Percentiles rank a stretch among this genome's conserved stretches.
These are phyloP conservation scores for Drosophila bocqueti DNA, from an alignment of 1,140 invertebrate species.

Conservation along the genomic window DNA sequence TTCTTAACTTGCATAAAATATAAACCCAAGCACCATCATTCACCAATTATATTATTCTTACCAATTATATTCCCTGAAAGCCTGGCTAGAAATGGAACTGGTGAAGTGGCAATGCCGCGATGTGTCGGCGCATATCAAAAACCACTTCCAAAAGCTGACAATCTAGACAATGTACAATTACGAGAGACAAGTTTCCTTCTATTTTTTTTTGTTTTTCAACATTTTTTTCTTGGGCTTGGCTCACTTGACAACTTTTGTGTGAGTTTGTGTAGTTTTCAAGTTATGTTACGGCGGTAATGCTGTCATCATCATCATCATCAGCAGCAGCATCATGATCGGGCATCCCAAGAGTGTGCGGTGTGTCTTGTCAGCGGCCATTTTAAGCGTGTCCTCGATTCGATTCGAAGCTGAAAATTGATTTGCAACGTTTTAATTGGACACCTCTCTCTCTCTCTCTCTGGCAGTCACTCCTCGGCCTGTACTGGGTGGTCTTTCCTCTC, in stretches of 20 bases:
- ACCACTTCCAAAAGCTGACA: conserved; percentile 61
- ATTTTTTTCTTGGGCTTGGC: conserved; percentile 55
- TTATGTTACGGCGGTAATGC: conserved; percentile 47
- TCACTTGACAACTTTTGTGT: conserved; percentile 53
- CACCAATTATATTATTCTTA: conserved; percentile 16
- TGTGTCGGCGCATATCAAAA: conserved; percentile 75
- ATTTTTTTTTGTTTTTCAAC: conserved; percentile 19
- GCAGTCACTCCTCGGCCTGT: background rate
- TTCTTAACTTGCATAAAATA: conserved; percentile 3
- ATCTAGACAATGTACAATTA: conserved; percentile 75
- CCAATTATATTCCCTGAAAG: conserved; percentile 19
- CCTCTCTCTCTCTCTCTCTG: conserved; percentile 19
- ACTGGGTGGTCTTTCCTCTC: conserved; percentile 58
- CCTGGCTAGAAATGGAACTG: conserved; percentile 12
- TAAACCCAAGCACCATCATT: conserved; percentile 1
- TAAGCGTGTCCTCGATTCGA: conserved; percentile 54
- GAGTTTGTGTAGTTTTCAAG: conserved; percentile 35
- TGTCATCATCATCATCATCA: conserved; percentile 54
- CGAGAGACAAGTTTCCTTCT: conserved; percentile 65
- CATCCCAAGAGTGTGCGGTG: conserved; percentile 27
- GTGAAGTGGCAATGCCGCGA: conserved; percentile 32
- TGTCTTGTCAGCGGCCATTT: conserved; percentile 62
- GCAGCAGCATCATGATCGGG: background rate
- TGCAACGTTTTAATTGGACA: conserved; percentile 80
- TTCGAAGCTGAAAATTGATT: conserved; percentile 66